Evolutionary conservation across 1,140 invertebrate genomes (phyloP).

Genomic region (Oreohelix idahoensis): DNA sequence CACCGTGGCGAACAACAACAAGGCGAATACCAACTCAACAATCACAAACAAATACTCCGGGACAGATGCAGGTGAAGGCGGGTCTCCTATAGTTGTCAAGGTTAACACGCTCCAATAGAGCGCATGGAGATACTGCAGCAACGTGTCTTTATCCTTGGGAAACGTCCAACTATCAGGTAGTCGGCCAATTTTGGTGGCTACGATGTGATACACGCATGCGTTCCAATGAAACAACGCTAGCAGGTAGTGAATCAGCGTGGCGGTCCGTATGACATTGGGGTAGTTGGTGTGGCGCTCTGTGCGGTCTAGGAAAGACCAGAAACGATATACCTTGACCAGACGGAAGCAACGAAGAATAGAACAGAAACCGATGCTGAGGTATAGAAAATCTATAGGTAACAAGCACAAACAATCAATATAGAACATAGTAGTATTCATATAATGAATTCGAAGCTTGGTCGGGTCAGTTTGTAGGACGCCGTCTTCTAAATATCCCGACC

Average conservation of each 20-base stretch:
- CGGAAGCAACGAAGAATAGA: slow-evolving; percentile 96
- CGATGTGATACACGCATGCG: slow-evolving; percentile 92
- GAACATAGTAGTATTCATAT: slow-evolving; percentile 98
- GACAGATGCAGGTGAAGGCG: slow-evolving; percentile 84
- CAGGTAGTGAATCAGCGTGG: slow-evolving; percentile 93
- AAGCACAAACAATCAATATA: slow-evolving; percentile 99
- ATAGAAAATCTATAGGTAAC: slow-evolving; percentile 96
- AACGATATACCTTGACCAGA: slow-evolving; percentile 97
- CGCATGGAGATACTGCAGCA: slow-evolving; percentile 89
- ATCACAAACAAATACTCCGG: slow-evolving; percentile 75
- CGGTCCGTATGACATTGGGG: slow-evolving; percentile 94
- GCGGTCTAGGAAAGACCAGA: slow-evolving; percentile 98
- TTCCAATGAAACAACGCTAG: slow-evolving; percentile 99
- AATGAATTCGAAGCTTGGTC: slow-evolving; percentile 92
- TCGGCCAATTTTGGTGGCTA: slow-evolving; percentile 48
- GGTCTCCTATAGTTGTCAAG: slow-evolving; percentile 87
- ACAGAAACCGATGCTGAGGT: slow-evolving; percentile 97
- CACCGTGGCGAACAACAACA: slow-evolving; percentile 73
- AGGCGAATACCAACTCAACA: slow-evolving; percentile 70
- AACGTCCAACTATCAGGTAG: slow-evolving; percentile 51
- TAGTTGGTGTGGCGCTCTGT: slow-evolving; percentile 99
- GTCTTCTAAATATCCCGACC: slow-evolving; percentile 86
- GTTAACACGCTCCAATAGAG: slow-evolving; percentile 98
- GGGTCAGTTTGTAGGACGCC: slow-evolving; percentile 94
- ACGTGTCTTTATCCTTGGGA: slow-evolving; percentile 58